A percentile compares a stretch with the other conserved stretches of the same genome.
Evolutionary conservation across 2,888 invertebrate genomes (phyloP).

Genomic region (Rambutsinella grinnellia): DNA sequence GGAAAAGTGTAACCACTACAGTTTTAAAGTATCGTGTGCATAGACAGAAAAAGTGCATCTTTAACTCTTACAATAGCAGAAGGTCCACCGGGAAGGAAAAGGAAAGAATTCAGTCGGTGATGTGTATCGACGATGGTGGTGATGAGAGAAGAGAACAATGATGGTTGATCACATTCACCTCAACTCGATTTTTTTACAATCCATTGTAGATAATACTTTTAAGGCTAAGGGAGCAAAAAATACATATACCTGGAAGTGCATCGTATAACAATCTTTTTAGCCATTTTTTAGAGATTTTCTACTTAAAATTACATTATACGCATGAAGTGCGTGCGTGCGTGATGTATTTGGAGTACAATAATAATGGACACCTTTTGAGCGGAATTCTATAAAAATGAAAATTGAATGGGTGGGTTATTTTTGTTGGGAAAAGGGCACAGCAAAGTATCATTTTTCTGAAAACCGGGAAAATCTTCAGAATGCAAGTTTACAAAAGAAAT

Average conservation of each 20-base stretch:
- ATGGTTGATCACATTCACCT: conserved; percentile 45
- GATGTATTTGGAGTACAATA: conserved; percentile 5
- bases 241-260: background rate
- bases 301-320: conserved; percentile 1
- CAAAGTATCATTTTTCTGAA: too few relatives aligned
- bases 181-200: conserved; percentile 11
- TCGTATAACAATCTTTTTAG: conserved; percentile 2
- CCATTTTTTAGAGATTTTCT: conserved; percentile 5
- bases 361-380: conserved; percentile 23
- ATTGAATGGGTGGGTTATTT: conserved; percentile 46
- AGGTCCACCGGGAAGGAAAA: conserved; percentile 2
- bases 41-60: conserved; percentile 17
- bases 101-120: conserved; percentile 38
- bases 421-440: too few relatives aligned
- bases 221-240: too few relatives aligned
- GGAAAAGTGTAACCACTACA: conserved; percentile 23
- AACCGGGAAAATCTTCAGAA: too few relatives aligned
- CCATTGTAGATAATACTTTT: conserved; percentile 14
- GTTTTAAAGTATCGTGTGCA: conserved; percentile 7
- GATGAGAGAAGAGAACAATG: conserved; percentile 35
- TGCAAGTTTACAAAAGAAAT: too few relatives aligned
- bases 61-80: background rate
- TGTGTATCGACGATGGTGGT: background rate
- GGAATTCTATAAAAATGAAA: conserved; percentile 14
- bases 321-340: conserved; percentile 32